Evolutionary conservation across 2,888 invertebrate genomes (phyloP), one percentile per base, ranked within the genome.

Genomic region (Glyphotaelius pellucidus): DNA sequence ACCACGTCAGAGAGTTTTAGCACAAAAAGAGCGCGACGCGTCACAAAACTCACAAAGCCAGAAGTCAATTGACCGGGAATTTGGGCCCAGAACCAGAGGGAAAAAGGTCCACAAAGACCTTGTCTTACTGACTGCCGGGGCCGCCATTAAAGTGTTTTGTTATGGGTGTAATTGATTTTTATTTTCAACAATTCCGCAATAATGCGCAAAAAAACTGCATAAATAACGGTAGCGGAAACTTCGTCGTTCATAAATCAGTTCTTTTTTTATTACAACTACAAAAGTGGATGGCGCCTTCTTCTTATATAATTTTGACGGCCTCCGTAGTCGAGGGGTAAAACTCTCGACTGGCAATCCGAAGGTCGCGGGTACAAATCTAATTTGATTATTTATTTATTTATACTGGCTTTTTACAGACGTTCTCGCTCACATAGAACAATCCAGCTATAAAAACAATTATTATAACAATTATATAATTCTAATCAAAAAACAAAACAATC

Each of bases 61-160:
- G 9, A 85, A 85, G 47, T 86, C 86, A 86, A 86, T 86, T 42
- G 86, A 86, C 42, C 52, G 52, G 84, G 32, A 84, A 84, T 19
- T 38, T 84, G 84, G 38, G 67, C 67, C 25, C 67, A 67, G 67
- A 67, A 67, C 67, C 25, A 67, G 67, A 67, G 9, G 4, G 67
- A 67, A 67, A 67, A 67, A n/a, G 25, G 67, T 25, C 25, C 25
- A 67, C 25, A 67, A 67, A 25, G 67, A 25, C 67, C 67, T 67
- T 67, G 67, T 67, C 67, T 67, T 9, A 25, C 67, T 67, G 67
- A 67, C 25, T 67, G 25, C 67, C n/a, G 67, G 7, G 25, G 9
- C 67, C 67, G 25, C 25, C 67, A 67, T 25, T 67, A 67, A 4
- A 19, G 25, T n/a, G 67, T 67, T 67, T 67, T 67, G 67, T 67